A percentile compares a stretch with the other conserved stretches of the same genome.
These are phyloP conservation scores for Melanostoma scalare DNA, from an alignment of 2,888 invertebrate species.

Conservation along the genomic window DNA sequence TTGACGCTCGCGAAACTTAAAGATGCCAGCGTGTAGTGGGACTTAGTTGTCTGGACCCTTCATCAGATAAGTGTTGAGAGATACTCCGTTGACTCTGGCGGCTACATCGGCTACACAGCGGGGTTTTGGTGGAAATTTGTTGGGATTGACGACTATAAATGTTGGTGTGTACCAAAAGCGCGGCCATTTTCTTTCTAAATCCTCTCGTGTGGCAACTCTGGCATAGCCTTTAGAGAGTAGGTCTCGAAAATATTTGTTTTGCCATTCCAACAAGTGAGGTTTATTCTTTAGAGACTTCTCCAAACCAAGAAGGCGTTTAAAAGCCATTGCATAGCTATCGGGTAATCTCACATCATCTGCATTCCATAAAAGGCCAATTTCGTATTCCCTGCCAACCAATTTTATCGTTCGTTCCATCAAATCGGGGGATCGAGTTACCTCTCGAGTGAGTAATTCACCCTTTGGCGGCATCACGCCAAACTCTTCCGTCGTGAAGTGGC, in stretches of 20 bases:
- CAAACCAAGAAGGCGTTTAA: slow-evolving; percentile 31
- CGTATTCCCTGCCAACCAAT: slow-evolving; percentile 3
- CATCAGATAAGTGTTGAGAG: slow-evolving; percentile 39
- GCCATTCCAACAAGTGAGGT: slow-evolving; percentile 3
- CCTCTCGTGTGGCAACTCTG: slow-evolving; percentile 40
- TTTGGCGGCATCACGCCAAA: slow-evolving; percentile 5
- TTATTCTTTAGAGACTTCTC: slow-evolving; percentile 53
- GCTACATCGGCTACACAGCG: slow-evolving; percentile 59
- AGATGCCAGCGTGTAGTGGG: slow-evolving; percentile 44
- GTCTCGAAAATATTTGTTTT: slow-evolving; percentile 25
- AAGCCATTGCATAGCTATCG: slow-evolving; percentile 48
- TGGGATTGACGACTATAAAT: slow-evolving; percentile 51
- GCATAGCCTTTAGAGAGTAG: slow-evolving; percentile 46
- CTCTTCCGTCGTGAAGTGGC: slow-evolving; percentile 3
- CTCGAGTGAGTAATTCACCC: slow-evolving; percentile 2
- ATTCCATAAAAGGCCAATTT: slow-evolving; percentile 1
- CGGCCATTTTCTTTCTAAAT: slow-evolving; percentile 19
- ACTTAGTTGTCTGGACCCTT: slow-evolving; percentile 21
- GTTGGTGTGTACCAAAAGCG: slow-evolving; percentile 75
- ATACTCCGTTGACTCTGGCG: not conserved
- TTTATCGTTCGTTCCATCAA: slow-evolving; percentile 22
- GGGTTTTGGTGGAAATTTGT: slow-evolving; percentile 43
- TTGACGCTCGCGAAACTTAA: slow-evolving; percentile 42
- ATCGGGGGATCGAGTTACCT: slow-evolving; percentile 2
- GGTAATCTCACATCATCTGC: slow-evolving; percentile 24